Evolutionary conservation across 2,888 invertebrate genomes (phyloP), one percentile per base, ranked within the genome.

Genomic region (Argyra leucocephala): DNA sequence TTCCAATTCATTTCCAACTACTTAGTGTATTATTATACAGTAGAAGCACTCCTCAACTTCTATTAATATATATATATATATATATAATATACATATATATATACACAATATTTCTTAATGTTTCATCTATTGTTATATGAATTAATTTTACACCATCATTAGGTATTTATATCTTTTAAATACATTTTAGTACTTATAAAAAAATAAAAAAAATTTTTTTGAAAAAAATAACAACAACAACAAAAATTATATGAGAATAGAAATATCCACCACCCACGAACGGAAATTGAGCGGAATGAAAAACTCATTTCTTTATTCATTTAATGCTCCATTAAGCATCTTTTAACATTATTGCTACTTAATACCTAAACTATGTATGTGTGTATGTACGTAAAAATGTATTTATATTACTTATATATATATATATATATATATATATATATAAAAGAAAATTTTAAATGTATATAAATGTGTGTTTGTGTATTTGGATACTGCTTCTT

Each of bases 271-370:
- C 48, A 48, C 48, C 48, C 48, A 48, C 48, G 48, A 48, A 48
- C 48, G 48, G 48, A 48, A 48, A 48, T 48, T 48, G n/a, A 48
- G 48, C 48, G 48, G 48, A 48, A 48, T 48, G 48, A 48, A 48
- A 48, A 48, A 48, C 48, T 48, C 48, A 48, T 48, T 48, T 48
- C 48, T 48, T 48, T 48, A 48, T 48, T 48, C 48, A 48, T 48
- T 48, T 48, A 48, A 48, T 48, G 48, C 48, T 48, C 48, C 48
- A 48, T 48, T 48, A 48, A 48, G 48, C 48, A 48, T 48, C 48
- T 48, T n/a, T 48, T 48, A 18, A 48, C 18, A 48, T 48, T 48
- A 48, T n/a, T 18, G 31, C 31, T 18, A 18, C 18, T 10, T 15
- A 15, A 10, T 10, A 10, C 15, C 10, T 15, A 37, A 10, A 15